These are phyloP conservation scores for Rattus norvegicus DNA, from an alignment of 2,113 vertebrate genomes.

Conservation along the genomic window GRCr8 NC_086032.1:44262001-44262500, in stretches of 20 bases:
- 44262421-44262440: conserved; percentile 34
- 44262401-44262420: neutral
- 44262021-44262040: neutral
- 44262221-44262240: conserved; percentile 60
- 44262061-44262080: conserved; percentile 46
- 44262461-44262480: neutral
- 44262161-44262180: conserved; percentile 48
- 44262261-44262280: conserved; percentile 61
- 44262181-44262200: conserved; percentile 42
- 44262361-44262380: conserved; percentile 39
- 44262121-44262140: conserved; percentile 14
- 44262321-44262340: conserved; percentile 50
- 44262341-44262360: conserved; percentile 36
- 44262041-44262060: conserved; percentile 17
- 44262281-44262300: conserved; percentile 66
- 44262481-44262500: conserved; percentile 22
- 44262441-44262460: neutral
- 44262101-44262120: conserved; percentile 58
- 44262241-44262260: conserved; percentile 45
- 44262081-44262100: conserved; percentile 23
- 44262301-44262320: conserved; percentile 69
- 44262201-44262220: conserved; percentile 31
- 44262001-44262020: neutral
- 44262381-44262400: conserved; percentile 10
- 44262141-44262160: conserved; percentile 41